Conservation (phyloP, 2,888 invertebrate genomes). For the Seira musarum region DNA sequence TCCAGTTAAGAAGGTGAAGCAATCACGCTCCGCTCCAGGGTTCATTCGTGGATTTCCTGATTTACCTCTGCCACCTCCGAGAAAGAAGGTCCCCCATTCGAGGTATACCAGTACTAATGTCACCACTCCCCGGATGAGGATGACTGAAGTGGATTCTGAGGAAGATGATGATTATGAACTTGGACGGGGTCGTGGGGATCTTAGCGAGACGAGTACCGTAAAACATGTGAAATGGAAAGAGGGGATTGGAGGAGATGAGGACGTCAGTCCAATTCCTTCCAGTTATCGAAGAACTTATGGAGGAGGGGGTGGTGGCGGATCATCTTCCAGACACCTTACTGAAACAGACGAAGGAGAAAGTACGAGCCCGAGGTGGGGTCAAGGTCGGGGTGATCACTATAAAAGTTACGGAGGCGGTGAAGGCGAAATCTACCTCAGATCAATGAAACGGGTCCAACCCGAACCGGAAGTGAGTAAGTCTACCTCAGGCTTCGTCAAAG, state of each 20-base stretch:
- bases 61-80: constrained; percentile 18
- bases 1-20: not conserved
- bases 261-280: too few relatives aligned
- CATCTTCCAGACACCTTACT: too few relatives aligned
- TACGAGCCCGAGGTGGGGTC: too few relatives aligned
- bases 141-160: not conserved
- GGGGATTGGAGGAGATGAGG: not conserved
- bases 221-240: constrained; percentile 32
- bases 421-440: too few relatives aligned
- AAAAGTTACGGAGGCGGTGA: not conserved
- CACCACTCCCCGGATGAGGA: not conserved
- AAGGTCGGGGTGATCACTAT: too few relatives aligned
- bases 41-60: constrained; percentile 38
- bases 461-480: not conserved
- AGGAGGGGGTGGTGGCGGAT: too few relatives aligned
- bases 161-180: not conserved
- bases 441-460: too few relatives aligned
- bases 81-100: not conserved
- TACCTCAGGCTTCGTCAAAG: not conserved
- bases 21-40: constrained; percentile 33
- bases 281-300: too few relatives aligned
- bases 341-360: too few relatives aligned
- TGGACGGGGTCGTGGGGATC: not conserved
- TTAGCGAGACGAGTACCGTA: too few relatives aligned
- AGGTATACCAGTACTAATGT: not conserved